These are phyloP conservation scores for Belonocnema kinseyi DNA, from an alignment of 1,140 invertebrate genomes.

Conservation along the genomic window DNA sequence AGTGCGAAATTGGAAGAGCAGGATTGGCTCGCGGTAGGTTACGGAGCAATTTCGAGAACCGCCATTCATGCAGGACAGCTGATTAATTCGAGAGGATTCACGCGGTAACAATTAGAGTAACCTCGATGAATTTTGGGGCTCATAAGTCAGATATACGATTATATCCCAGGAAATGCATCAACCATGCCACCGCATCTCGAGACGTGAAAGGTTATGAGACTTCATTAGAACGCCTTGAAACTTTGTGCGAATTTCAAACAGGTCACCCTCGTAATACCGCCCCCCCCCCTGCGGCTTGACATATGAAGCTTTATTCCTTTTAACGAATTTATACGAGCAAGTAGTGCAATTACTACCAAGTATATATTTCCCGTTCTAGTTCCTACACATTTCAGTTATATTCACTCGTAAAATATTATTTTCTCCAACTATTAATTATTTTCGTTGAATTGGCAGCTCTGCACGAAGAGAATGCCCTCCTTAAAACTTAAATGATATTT, in stretches of 20 bases:
- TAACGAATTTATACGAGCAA: conserved; percentile 11
- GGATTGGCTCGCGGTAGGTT: not conserved
- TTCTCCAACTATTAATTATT: too few species aligned
- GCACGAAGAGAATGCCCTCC: too few species aligned
- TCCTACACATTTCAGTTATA: not conserved
- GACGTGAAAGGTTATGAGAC: conserved; percentile 58
- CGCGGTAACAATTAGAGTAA: conserved; percentile 66
- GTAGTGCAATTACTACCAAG: conserved; percentile 1
- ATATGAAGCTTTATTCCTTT: conserved; percentile 16
- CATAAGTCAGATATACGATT: conserved; percentile 61
- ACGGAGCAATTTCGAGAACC: conserved; percentile 30
- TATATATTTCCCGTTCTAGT: not conserved
- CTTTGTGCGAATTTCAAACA: conserved; percentile 30
- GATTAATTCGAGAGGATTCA: conserved; percentile 57
- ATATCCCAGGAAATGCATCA: conserved; percentile 59
- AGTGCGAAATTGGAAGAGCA: not conserved
- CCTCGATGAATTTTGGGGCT: conserved; percentile 58
- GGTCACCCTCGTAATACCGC: conserved; percentile 6
- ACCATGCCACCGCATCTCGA: conserved; percentile 57
- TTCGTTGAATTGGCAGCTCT: too few species aligned
- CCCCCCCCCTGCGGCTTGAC: not conserved
- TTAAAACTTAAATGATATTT: too few species aligned
- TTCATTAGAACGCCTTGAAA: conserved; percentile 42
- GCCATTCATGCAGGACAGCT: conserved; percentile 45
- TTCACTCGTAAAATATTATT: not conserved